phyloP scores from a whole-genome alignment of 2,113 vertebrate species.

The Scomber japonicus region DNA sequence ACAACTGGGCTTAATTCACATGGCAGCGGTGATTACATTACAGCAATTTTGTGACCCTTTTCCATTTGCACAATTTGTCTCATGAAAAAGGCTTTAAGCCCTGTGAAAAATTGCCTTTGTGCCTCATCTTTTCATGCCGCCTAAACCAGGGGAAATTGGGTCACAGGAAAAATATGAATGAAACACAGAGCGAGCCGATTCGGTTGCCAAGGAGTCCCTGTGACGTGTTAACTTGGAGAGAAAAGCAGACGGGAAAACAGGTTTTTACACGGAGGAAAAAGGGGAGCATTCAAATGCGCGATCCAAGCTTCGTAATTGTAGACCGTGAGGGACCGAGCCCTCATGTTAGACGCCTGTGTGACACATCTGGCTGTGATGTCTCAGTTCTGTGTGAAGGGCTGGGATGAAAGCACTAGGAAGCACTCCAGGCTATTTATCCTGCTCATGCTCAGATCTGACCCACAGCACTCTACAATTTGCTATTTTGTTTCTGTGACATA shows the following conservation, averaged over 20 bases:
- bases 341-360: conserved; percentile 36
- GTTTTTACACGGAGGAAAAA: conserved; percentile 40
- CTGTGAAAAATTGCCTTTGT: conserved; percentile 77
- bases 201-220: conserved; percentile 70
- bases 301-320: conserved; percentile 36
- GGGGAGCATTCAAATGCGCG: conserved; percentile 21
- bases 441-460: neutral
- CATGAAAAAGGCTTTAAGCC: conserved; percentile 66
- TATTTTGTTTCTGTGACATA: neutral
- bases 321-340: neutral
- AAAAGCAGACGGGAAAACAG: conserved; percentile 38
- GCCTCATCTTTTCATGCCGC: conserved; percentile 66
- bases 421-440: conserved; percentile 17
- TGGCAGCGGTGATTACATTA: conserved; percentile 61
- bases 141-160: conserved; percentile 77
- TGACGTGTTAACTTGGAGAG: conserved; percentile 52
- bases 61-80: conserved; percentile 69
- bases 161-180: conserved; percentile 79
- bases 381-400: neutral
- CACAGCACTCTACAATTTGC: conserved; percentile 5
- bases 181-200: conserved; percentile 59
- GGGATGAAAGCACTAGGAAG: conserved; percentile 25
- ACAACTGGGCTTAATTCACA: conserved; percentile 50
- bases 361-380: conserved; percentile 40
- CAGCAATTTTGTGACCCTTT: conserved; percentile 64